Evolutionary conservation across 2,888 invertebrate genomes (phyloP), one percentile per base, ranked within the genome.

Genomic region (Melanargia galathea): DNA sequence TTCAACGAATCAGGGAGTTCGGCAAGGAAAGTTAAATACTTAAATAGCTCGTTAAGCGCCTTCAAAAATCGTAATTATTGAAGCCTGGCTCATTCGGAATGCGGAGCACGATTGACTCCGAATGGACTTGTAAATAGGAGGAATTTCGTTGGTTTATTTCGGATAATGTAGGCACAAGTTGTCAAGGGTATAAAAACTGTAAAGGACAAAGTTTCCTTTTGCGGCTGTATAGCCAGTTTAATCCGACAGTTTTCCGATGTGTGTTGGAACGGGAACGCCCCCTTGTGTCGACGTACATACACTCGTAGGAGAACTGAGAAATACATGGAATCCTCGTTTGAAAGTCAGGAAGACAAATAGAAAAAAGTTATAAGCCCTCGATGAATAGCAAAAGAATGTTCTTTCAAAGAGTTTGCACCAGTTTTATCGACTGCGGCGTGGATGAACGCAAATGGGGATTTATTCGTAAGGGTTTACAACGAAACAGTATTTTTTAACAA

Each of bases 121-220:
- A 58, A 55, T 30, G 59, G 59, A 67, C 70, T 71, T 71, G 66
- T 72, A 73, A 77, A 74, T 67, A 71, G 68, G 51, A 70, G 59
- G 63, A 60, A 64, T 64, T 51, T 52, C 56, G 57, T 66, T 67
- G 62, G 58, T 65, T 69, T 63, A 65, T 64, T 62, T 68, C 60
- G 24, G 59, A 69, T 76, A 74, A 75, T 73, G 70, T 73, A 75
- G 70, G 75, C 71, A 71, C 65, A 73, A 72, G 71, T 74, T 74
- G 66, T 60, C 64, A 55, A 45, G 65, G 67, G 69, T 71, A 75
- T 74, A 80, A 80, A 81, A 79, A 75, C 70, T 72, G 69, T 71
- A 72, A 70, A 77, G 77, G 73, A 78, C 77, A 79, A 82, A 81
- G 76, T 79, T 82, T 76, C 71, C 74, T 76, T 76, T 80, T 75